Evolutionary conservation across 2,113 vertebrate genomes (phyloP).

Genomic region (Hemiscyllium ocellatum): DNA sequence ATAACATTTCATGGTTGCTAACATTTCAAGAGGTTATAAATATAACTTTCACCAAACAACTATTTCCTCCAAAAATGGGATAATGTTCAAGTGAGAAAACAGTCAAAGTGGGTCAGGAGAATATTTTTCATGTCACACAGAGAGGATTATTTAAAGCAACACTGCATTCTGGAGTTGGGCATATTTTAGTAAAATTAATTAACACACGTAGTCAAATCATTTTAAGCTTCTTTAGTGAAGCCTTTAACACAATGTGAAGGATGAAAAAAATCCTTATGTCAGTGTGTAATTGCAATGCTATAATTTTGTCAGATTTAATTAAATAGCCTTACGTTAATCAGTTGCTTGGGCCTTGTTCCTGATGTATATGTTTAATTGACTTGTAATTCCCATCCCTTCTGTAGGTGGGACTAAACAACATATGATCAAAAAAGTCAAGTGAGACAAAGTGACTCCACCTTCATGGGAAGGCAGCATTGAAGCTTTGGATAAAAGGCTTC

Average conservation of each 20-base stretch:
- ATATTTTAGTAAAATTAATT: slow-evolving; percentile 9
- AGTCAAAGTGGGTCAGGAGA: neutral
- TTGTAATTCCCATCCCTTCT: slow-evolving; percentile 14
- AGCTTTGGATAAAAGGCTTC: neutral
- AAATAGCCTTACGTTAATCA: slow-evolving; percentile 12
- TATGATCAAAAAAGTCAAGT: neutral
- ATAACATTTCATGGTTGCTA: neutral
- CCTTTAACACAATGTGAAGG: neutral
- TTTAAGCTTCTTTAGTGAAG: neutral
- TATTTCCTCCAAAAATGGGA: neutral
- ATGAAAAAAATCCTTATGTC: neutral
- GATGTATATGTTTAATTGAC: slow-evolving; percentile 32
- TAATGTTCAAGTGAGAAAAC: neutral
- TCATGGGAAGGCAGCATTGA: neutral
- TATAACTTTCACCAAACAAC: neutral
- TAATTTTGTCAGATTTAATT: slow-evolving; percentile 22
- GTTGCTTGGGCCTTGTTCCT: neutral
- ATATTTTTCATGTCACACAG: neutral
- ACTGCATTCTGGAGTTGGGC: neutral
- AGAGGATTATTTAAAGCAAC: neutral
- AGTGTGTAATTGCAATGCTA: slow-evolving; percentile 12
- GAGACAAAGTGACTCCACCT: neutral
- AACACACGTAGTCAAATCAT: neutral
- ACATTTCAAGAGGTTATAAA: neutral
- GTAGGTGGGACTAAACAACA: slow-evolving; percentile 3